Percentiles rank a stretch among this genome's conserved stretches.
Evolutionary conservation across 2,797 vertebrate genomes (phyloP).

Genomic region (Sternarchorhynchus goeldii): DNA sequence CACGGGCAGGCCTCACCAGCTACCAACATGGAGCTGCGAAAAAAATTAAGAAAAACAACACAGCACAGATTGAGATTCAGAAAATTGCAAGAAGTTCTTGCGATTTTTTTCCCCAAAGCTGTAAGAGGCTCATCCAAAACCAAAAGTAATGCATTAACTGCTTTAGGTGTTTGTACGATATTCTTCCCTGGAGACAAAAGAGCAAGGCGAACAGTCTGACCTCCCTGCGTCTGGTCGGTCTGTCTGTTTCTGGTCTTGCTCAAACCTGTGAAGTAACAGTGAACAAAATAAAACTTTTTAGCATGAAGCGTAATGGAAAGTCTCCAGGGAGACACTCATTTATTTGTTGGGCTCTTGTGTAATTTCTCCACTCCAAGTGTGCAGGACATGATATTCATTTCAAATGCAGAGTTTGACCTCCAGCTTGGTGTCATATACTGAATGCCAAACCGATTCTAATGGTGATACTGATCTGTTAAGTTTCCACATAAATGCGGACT

Average conservation of each 20-base stretch:
- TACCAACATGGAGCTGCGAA: conserved; percentile 40
- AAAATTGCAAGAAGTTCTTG: too few species aligned
- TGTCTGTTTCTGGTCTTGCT: conserved; percentile 67
- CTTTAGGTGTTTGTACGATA: too few species aligned
- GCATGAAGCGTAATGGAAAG: not conserved
- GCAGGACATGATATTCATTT: not conserved
- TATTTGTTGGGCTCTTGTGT: not conserved
- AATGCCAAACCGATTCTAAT: too few species aligned
- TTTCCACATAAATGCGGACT: too few species aligned
- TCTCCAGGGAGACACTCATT: not conserved
- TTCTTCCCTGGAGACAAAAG: not conserved
- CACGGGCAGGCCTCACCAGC: conserved; percentile 53
- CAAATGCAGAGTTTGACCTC: not conserved
- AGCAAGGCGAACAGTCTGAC: conserved; percentile 57
- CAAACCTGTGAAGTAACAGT: conserved; percentile 63
- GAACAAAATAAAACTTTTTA: not conserved
- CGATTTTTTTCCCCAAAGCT: too few species aligned
- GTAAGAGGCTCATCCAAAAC: too few species aligned
- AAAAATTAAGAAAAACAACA: not conserved
- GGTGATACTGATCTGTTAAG: too few species aligned
- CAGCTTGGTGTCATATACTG: too few species aligned
- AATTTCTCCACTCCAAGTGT: too few species aligned
- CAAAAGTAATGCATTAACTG: too few species aligned
- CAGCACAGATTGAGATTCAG: not conserved
- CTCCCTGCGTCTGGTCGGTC: conserved; percentile 66